These are phyloP conservation scores for Actias luna DNA, from an alignment of 2,888 invertebrate genomes.

Conservation along the genomic window DNA sequence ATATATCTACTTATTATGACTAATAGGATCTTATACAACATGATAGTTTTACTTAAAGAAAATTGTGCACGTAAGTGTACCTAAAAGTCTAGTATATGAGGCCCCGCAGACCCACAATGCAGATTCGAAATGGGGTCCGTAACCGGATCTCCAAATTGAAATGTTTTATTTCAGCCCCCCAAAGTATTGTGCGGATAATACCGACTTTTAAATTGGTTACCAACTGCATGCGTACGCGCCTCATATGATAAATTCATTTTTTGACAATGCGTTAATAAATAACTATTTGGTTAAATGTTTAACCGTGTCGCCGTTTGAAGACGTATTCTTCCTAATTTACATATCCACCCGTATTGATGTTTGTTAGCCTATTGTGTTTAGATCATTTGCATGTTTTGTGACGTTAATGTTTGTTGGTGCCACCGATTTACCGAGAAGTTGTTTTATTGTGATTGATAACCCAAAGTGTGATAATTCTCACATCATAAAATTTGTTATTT, in stretches of 20 bases:
- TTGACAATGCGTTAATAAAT: slow-evolving; percentile 49
- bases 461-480: slow-evolving; percentile 47
- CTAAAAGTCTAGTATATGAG: slow-evolving; percentile 71
- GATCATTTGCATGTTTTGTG: slow-evolving; percentile 55
- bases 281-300: slow-evolving; percentile 73
- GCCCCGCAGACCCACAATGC: slow-evolving; percentile 76
- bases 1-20: no score
- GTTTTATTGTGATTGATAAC: slow-evolving; percentile 65
- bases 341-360: slow-evolving; percentile 42
- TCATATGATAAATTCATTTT: slow-evolving; percentile 26
- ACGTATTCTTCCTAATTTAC: slow-evolving; percentile 52
- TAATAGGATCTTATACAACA: background rate
- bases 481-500: slow-evolving; percentile 44
- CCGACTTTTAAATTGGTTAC: slow-evolving; percentile 80
- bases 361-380: slow-evolving; percentile 34
- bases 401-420: slow-evolving; percentile 56
- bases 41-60: slow-evolving; percentile 11
- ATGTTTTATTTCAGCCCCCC: slow-evolving; percentile 77
- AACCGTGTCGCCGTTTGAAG: slow-evolving; percentile 70
- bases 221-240: slow-evolving; percentile 61
- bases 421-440: slow-evolving; percentile 58
- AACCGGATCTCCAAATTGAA: slow-evolving; percentile 82
- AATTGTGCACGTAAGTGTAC: slow-evolving; percentile 49
- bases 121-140: slow-evolving; percentile 72
- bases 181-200: slow-evolving; percentile 67